phyloP scores from a whole-genome alignment of 2,113 vertebrate species.

The Odontesthes bonariensis region DNA sequence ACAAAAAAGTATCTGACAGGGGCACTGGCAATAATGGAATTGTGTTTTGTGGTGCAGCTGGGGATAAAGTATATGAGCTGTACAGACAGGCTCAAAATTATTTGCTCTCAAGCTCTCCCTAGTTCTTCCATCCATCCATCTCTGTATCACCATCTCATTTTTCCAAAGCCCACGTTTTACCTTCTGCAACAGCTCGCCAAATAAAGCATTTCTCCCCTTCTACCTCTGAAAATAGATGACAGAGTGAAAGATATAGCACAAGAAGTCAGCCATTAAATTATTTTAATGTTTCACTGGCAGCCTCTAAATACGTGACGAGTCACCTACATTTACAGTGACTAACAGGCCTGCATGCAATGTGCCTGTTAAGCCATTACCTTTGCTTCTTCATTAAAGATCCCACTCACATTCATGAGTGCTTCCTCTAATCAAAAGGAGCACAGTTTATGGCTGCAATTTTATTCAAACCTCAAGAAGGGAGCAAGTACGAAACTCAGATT shows the following conservation, averaged over 20 bases:
- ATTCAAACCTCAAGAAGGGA: slow-evolving; percentile 48
- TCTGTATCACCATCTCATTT: slow-evolving; percentile 42
- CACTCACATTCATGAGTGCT: slow-evolving; percentile 12
- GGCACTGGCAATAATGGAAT: slow-evolving; percentile 27
- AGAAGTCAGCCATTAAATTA: slow-evolving; percentile 65
- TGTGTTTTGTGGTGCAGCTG: slow-evolving; percentile 42
- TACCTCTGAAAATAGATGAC: slow-evolving; percentile 25
- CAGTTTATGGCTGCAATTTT: slow-evolving; percentile 49
- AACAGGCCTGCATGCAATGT: slow-evolving; percentile 44
- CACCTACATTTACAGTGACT: slow-evolving; percentile 31
- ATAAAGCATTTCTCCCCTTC: slow-evolving; percentile 57
- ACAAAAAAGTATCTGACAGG: slow-evolving; percentile 33
- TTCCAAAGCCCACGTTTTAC: slow-evolving; percentile 46
- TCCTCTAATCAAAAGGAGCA: slow-evolving; percentile 44
- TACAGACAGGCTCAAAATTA: slow-evolving; percentile 29
- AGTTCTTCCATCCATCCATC: slow-evolving; percentile 24
- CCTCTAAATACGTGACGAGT: slow-evolving; percentile 20
- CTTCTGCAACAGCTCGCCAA: slow-evolving; percentile 34
- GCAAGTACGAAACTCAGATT: slow-evolving; percentile 2
- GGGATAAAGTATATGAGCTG: slow-evolving; percentile 38
- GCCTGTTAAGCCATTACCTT: slow-evolving; percentile 46
- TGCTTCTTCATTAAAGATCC: slow-evolving; percentile 47
- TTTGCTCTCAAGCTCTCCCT: slow-evolving; percentile 29
- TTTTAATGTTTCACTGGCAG: slow-evolving; percentile 56
- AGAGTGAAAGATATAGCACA: slow-evolving; percentile 33